Evolutionary conservation across 2,797 vertebrate genomes (phyloP), one percentile per base, ranked within the genome.

Genomic region (Amblyraja radiata): DNA sequence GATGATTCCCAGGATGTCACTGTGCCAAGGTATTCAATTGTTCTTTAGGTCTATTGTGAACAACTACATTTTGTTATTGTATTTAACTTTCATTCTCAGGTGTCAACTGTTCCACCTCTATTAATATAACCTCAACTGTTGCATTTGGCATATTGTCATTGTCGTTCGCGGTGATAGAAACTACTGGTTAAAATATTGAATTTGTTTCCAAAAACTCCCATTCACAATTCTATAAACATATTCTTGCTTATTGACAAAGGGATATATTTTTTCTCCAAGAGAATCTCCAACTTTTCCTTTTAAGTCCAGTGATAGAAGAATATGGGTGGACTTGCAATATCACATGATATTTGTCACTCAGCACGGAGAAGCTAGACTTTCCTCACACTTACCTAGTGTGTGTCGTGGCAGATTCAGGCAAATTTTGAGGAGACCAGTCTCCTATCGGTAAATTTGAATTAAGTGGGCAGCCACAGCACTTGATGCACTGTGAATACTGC

Each of bases 31-130:
- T 76, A 36, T 58, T 39, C 73, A 58, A 9, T 92, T 76, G 90
- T 25, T 54, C 23, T 23, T 74, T 74, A 28, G 14, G 6, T 71
- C 46, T 54, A 54, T 88, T 92, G 32, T 76, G 39, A 13, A 73
- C 71, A 92, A 58, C 25, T 28, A 36, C 13, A 46, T 73, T 88
- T 92, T 76, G 90, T 54, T 91, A 36, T 28, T 54, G 23, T 39
- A 46, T 10, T 28, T 73, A 46, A 71, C 23, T 71, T 71, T 25
- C 13, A 46, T 91, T 9, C 68, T 91, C 90, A 74, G 90, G 90
- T 91, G 73, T 54, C 90, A 91, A 36, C 25, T 71, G 36, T 46
- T 10, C 90, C 68, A 91, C 68, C 68, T 91, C 90, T 74, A 21
- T 25, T 32, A 83, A 88, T 36, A 88, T 68, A 63, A 36, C 46